These are phyloP conservation scores for Eulemur rufifrons DNA, from an alignment of 2,113 vertebrate species.

Conservation along the genomic window DNA sequence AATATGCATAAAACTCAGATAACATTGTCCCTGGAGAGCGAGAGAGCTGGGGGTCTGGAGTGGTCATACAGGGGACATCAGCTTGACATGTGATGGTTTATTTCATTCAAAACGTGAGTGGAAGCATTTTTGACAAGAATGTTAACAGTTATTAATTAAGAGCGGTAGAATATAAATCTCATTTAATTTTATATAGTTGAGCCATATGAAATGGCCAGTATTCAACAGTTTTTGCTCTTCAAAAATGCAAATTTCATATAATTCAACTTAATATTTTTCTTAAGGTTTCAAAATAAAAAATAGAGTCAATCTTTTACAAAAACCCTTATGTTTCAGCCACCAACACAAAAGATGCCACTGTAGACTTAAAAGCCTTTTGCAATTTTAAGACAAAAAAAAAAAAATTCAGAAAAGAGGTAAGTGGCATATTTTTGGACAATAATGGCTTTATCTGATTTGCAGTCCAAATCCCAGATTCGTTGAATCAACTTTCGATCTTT, in stretches of 20 bases:
- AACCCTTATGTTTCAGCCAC: not conserved
- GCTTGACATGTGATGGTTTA: not conserved
- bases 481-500: not conserved
- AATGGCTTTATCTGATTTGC: not conserved
- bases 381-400: not conserved
- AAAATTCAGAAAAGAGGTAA: not conserved
- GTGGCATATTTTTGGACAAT: not conserved
- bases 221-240: not conserved
- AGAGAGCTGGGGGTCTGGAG: not conserved
- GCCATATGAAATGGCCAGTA: not conserved
- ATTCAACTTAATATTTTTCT: not conserved
- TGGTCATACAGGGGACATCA: not conserved
- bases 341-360: not conserved
- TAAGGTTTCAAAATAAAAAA: slow-evolving; percentile 19
- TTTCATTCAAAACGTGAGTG: not conserved
- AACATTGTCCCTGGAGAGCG: not conserved
- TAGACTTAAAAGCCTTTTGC: not conserved
- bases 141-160: not conserved
- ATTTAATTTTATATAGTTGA: not conserved
- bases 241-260: not conserved
- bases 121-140: not conserved
- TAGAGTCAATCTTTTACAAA: not conserved
- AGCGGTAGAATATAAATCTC: not conserved
- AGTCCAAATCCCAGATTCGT: not conserved
- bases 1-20: not conserved